Percentiles rank a stretch among this genome's conserved stretches.
phyloP scores from a whole-genome alignment of 2,797 vertebrate species.

The Psittacula derbiana region DNA sequence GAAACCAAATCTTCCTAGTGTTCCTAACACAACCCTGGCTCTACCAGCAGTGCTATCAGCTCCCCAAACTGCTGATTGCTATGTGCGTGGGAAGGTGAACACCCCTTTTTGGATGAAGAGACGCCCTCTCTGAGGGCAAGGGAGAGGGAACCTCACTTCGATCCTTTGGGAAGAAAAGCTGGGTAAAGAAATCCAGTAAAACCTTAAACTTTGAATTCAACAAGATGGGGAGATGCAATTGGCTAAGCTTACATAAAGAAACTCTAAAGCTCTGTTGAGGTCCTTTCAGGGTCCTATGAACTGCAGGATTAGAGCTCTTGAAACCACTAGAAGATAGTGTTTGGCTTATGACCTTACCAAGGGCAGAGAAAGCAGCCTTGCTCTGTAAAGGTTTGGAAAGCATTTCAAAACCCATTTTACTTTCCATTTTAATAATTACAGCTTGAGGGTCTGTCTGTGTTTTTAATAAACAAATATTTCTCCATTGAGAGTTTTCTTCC shows the following conservation, averaged over 20 bases:
- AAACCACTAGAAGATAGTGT: neutral
- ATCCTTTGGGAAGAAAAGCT: neutral
- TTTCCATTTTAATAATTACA: conserved; percentile 18
- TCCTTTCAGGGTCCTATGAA: neutral
- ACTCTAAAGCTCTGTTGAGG: neutral
- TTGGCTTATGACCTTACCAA: neutral
- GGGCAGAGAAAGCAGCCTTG: neutral
- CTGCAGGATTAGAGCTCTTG: neutral
- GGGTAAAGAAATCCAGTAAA: neutral
- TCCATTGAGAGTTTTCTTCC: neutral
- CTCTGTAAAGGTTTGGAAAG: neutral
- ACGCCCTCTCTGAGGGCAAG: neutral
- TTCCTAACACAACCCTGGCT: neutral
- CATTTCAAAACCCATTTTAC: neutral
- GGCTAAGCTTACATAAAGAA: neutral
- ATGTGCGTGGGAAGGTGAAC: neutral
- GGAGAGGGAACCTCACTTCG: neutral
- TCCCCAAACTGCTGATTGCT: neutral
- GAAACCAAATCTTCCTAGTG: neutral
- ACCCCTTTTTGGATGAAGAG: neutral
- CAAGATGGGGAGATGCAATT: neutral
- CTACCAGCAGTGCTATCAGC: neutral
- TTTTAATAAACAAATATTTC: conserved; percentile 47
- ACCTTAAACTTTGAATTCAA: neutral
- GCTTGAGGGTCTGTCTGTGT: neutral